Percentiles rank a stretch among this genome's conserved stretches.
Evolutionary conservation across 2,797 vertebrate species (phyloP).

Genomic region (Dermochelys coriacea): DNA sequence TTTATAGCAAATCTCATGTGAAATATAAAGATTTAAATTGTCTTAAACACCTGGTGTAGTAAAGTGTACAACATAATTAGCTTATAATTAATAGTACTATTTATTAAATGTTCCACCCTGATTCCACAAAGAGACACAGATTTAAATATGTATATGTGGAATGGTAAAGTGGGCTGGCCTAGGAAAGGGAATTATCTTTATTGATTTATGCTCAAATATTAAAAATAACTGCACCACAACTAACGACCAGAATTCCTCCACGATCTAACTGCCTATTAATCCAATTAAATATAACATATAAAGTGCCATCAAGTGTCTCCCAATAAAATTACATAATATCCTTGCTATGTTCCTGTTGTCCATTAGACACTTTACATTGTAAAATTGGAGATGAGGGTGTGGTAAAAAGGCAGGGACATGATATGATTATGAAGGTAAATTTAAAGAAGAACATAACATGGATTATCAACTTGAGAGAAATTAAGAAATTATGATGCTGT

Average conservation of each 20-base stretch:
- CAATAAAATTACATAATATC: background rate
- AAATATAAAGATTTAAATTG: conserved; percentile 38
- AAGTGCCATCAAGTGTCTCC: background rate
- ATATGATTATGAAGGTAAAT: background rate
- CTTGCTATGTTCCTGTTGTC: background rate
- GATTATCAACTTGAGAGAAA: background rate
- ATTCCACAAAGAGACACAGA: background rate
- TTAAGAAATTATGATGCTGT: background rate
- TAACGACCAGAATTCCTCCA: background rate
- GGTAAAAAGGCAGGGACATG: background rate
- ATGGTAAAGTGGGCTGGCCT: background rate
- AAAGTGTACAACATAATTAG: background rate
- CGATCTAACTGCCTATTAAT: background rate
- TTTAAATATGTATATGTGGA: background rate
- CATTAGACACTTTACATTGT: background rate
- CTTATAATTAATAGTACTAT: background rate
- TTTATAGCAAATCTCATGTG: conserved; percentile 40
- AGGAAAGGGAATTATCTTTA: background rate
- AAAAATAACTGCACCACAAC: background rate
- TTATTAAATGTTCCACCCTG: background rate
- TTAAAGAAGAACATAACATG: background rate
- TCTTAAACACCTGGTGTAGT: background rate
- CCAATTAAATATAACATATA: background rate
- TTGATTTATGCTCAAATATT: background rate
- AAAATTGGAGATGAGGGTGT: background rate